Evolutionary conservation across 1,140 invertebrate species (phyloP).

Genomic region (Dufourea novaeangliae): DNA sequence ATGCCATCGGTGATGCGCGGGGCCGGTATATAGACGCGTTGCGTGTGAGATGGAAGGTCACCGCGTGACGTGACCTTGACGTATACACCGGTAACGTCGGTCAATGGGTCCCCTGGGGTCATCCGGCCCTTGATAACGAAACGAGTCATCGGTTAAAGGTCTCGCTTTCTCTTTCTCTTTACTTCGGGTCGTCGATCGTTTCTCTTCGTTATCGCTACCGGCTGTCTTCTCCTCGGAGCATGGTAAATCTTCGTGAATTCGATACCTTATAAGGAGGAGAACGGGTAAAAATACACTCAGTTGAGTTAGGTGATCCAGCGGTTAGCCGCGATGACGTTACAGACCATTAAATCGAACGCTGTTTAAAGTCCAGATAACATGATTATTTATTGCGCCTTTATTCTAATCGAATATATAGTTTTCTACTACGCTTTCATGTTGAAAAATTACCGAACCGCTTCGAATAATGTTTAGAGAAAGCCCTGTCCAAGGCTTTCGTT

Average conservation of each 20-base stretch:
- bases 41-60: slow-evolving; percentile 50
- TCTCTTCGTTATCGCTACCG: neutral
- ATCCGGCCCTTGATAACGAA: slow-evolving; percentile 16
- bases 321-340: slow-evolving; percentile 40
- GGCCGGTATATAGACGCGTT: slow-evolving; percentile 11
- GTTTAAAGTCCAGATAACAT: neutral
- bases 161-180: slow-evolving; percentile 23
- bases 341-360: slow-evolving; percentile 5
- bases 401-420: neutral
- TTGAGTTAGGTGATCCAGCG: slow-evolving; percentile 38
- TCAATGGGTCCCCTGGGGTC: slow-evolving; percentile 46
- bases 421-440: neutral
- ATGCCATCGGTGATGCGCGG: neutral
- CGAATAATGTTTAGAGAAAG: slow-evolving; percentile 44
- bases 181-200: neutral
- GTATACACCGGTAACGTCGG: slow-evolving; percentile 23
- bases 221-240: neutral
- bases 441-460: slow-evolving; percentile 28
- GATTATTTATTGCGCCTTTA: neutral
- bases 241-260: slow-evolving; percentile 23
- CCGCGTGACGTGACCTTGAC: slow-evolving; percentile 46
- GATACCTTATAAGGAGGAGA: slow-evolving; percentile 35
- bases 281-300: slow-evolving; percentile 24
- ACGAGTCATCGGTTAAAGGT: neutral
- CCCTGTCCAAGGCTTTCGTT: slow-evolving; percentile 8